Base-by-base conservation (phyloP, 2,113 vertebrate genomes). In the Notothenia coriiceps region DNA sequence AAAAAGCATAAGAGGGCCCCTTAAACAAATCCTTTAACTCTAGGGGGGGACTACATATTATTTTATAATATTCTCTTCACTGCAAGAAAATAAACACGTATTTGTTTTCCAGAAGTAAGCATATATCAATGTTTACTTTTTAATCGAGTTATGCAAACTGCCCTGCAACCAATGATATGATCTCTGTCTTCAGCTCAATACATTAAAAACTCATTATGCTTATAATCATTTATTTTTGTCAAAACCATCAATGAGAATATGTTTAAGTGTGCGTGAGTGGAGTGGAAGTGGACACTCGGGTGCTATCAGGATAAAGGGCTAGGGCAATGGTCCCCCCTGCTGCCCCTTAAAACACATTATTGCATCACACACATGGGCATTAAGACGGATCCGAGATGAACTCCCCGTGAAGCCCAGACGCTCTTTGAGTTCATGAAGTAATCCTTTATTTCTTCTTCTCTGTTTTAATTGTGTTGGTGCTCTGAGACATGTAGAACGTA, bases 391-490 rank as follows among this genome's bases (percentile, higher is more conserved):
- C 69, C 40, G 35, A 56, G 75, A 84, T 84, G 61, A 89, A 89
- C 83, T 84, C 84, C 76, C 11, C 13, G n/a, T 77, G 68, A 57
- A 79, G 62, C 50, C 61, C 18, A 67, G 60, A 20, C 63, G 73
- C 67, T 76, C 57, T 51, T 40, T 77, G 44, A 84, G 73, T 67
- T 57, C 50, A 50, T 56, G 65, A 65, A 22, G 35, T 94, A 88
- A 93, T 93, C 90, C 86, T 68, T 82, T 40, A 44, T 76, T 77
- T 86, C 67, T 29, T 65, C 64, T 64, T 64, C 70, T 63, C 44
- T 74, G 15, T 80, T 90, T 79, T 94, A 94, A 94, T 94, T 93
- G 91, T 92, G 79, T 83, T 86, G 90, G 79, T 90, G 92, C 88
- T 84, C 47, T 46, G 89, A 91, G 87, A 92, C 88, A 70, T 55